These are phyloP conservation scores for Trichacis sp. DNA, from an alignment of 2,888 invertebrate genomes.

Conservation along the genomic window DNA sequence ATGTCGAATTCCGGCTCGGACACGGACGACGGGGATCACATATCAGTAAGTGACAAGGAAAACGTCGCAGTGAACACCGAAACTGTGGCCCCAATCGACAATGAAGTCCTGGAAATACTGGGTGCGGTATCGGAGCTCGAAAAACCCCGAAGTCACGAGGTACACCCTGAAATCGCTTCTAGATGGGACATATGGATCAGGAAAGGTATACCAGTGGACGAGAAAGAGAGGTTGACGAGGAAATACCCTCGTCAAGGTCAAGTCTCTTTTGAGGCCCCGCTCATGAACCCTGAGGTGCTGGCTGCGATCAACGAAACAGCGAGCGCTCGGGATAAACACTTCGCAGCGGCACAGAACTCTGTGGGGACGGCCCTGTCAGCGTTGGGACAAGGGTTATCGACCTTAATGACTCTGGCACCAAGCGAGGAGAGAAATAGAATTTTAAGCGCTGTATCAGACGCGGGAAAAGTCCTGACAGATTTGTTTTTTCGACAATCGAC, in stretches of 20 bases:
- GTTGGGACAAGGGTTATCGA: slow-evolving; percentile 3
- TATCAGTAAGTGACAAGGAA: too few relatives aligned
- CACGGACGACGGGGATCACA: too few relatives aligned
- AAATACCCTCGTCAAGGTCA: slow-evolving; percentile 12
- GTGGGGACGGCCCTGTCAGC: slow-evolving; percentile 18
- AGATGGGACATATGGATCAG: slow-evolving; percentile 15
- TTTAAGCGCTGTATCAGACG: neutral
- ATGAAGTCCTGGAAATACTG: too few relatives aligned
- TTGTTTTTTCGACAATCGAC: slow-evolving; percentile 4
- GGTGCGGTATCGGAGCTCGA: too few relatives aligned
- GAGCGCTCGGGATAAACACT: slow-evolving; percentile 13
- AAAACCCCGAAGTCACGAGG: too few relatives aligned
- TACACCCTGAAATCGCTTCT: too few relatives aligned
- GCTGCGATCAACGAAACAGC: slow-evolving; percentile 1
- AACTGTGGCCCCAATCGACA: too few relatives aligned
- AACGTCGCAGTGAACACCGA: too few relatives aligned
- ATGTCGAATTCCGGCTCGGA: too few relatives aligned
- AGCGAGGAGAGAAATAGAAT: slow-evolving; percentile 1
- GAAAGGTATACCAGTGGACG: slow-evolving; percentile 5
- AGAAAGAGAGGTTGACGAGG: neutral
- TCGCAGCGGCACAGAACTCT: slow-evolving; percentile 6
- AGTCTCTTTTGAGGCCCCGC: slow-evolving; percentile 5
- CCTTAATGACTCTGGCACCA: neutral
- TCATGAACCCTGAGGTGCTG: slow-evolving; percentile 3
- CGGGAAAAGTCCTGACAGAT: slow-evolving; percentile 8